Conservation (phyloP, 2,797 vertebrate genomes). For the Fringilla coelebs region DNA sequence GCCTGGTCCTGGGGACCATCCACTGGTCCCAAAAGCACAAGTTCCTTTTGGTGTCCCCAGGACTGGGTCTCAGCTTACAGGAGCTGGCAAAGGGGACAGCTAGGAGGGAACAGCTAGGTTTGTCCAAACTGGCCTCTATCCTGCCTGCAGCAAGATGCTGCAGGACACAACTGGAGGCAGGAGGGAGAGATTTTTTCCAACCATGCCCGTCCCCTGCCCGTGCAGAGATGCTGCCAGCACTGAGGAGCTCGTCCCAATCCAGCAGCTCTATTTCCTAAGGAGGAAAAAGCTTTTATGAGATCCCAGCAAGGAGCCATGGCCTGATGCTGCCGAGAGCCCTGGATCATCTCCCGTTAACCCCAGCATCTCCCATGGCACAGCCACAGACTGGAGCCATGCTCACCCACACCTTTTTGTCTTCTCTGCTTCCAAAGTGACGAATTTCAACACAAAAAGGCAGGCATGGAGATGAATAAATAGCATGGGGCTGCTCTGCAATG, state of each 20-base stretch:
- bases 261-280: conserved; percentile 46
- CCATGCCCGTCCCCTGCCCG: background rate
- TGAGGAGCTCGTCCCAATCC: background rate
- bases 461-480: rapidly evolving
- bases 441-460: background rate
- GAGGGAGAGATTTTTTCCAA: background rate
- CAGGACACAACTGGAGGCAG: background rate
- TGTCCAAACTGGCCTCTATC: background rate
- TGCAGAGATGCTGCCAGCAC: background rate
- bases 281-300: conserved; percentile 46
- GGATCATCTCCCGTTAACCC: background rate
- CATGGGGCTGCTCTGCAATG: background rate
- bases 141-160: background rate
- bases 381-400: rapidly evolving
- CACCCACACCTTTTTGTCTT: background rate
- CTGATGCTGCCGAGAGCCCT: background rate
- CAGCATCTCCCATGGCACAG: background rate
- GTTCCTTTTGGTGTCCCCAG: background rate
- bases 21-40: background rate
- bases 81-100: background rate
- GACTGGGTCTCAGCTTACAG: background rate
- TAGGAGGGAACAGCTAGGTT: background rate
- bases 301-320: background rate
- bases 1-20: background rate
- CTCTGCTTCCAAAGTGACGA: background rate